Evolutionary conservation across 2,113 vertebrate genomes (phyloP).

Genomic region (Vulpes lagopus): DNA sequence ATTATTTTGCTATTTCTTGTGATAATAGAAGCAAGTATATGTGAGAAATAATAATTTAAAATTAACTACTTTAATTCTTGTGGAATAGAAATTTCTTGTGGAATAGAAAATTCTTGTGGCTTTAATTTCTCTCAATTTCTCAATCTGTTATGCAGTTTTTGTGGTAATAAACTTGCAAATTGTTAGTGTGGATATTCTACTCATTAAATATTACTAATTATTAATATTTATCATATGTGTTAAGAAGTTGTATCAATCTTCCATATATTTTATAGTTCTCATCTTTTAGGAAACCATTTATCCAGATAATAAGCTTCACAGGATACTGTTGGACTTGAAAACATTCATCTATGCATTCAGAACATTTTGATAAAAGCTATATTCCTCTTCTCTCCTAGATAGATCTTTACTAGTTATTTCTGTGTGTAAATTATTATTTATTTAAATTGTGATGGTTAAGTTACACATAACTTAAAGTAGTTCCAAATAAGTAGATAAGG

Average conservation of each 20-base stretch:
- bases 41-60: slow-evolving; percentile 33
- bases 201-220: neutral
- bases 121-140: neutral
- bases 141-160: neutral
- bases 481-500: neutral
- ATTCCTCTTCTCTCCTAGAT: neutral
- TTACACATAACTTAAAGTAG: no score
- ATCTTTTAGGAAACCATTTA: neutral
- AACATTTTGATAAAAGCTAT: neutral
- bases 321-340: neutral
- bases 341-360: neutral
- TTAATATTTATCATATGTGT: neutral
- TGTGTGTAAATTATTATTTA: neutral
- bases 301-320: neutral
- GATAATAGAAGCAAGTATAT: neutral
- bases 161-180: neutral
- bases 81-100: neutral
- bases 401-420: neutral
- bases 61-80: neutral
- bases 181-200: neutral
- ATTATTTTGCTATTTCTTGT: neutral
- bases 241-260: neutral
- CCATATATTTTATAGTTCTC: neutral
- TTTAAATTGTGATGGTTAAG: neutral
- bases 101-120: neutral